Evolutionary conservation across 2,888 invertebrate genomes (phyloP).

Genomic region (Nomada flava): DNA sequence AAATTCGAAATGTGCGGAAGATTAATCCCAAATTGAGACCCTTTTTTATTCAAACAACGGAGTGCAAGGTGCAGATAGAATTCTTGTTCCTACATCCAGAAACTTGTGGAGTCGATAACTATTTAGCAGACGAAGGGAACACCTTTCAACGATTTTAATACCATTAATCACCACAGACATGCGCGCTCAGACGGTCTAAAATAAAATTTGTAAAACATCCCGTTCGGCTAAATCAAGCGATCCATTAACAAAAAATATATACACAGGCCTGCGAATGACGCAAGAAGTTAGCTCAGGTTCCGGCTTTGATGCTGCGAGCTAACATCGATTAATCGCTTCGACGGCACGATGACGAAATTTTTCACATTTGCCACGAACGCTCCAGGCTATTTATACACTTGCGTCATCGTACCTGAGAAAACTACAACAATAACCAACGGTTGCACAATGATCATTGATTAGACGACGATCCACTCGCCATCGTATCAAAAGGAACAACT

Average conservation of each 20-base stretch:
- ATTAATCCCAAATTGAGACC: too few relatives aligned
- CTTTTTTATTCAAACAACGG: too few relatives aligned
- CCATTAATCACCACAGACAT: too few relatives aligned
- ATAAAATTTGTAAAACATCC: background rate
- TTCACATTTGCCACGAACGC: conserved; percentile 42
- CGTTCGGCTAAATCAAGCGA: background rate
- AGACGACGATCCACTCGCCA: background rate
- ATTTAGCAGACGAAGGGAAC: too few relatives aligned
- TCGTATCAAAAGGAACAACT: background rate
- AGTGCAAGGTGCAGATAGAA: too few relatives aligned
- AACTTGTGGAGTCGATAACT: too few relatives aligned
- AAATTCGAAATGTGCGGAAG: too few relatives aligned
- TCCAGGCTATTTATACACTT: conserved; percentile 61
- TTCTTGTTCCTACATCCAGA: too few relatives aligned
- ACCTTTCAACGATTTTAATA: too few relatives aligned
- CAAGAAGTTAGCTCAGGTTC: conserved; percentile 33
- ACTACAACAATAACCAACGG: conserved; percentile 58
- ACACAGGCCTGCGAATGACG: conserved; percentile 38
- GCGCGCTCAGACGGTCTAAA: too few relatives aligned
- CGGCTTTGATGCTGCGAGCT: background rate
- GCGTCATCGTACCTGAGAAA: conserved; percentile 62
- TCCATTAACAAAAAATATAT: conserved; percentile 6
- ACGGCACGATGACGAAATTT: conserved; percentile 64
- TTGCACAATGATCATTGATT: conserved; percentile 51
- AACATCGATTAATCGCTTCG: conserved; percentile 21